Evolutionary conservation across 2,888 invertebrate species (phyloP).

Genomic region (Caenorhabditis becei): DNA sequence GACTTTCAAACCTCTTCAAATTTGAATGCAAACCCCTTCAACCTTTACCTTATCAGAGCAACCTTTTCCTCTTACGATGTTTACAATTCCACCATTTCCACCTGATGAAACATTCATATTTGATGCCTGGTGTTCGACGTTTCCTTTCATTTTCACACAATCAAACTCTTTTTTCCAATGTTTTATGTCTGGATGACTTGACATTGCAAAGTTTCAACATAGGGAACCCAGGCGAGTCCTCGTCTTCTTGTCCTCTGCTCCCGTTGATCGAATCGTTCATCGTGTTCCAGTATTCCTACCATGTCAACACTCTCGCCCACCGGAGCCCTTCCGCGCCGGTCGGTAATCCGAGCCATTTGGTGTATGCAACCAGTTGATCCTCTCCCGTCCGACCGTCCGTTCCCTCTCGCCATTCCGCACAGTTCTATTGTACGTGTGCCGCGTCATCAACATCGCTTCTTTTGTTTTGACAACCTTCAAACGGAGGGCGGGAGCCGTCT

Average conservation of each 20-base stretch:
- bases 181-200: too few species aligned
- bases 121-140: background rate
- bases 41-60: background rate
- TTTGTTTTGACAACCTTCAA: slow-evolving; percentile 49
- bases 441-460: slow-evolving; percentile 33
- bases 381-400: slow-evolving; percentile 8
- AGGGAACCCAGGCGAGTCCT: too few species aligned
- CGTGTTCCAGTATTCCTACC: background rate
- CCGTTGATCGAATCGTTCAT: background rate
- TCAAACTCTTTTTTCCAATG: background rate
- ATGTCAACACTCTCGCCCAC: slow-evolving; percentile 5
- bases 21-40: background rate
- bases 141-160: background rate
- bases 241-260: too few species aligned
- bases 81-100: too few species aligned
- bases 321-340: slow-evolving; percentile 31
- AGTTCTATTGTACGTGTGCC: slow-evolving; percentile 43
- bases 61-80: background rate
- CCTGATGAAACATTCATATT: background rate
- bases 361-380: slow-evolving; percentile 57
- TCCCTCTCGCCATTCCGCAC: slow-evolving; percentile 10
- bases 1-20: too few species aligned
- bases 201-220: too few species aligned
- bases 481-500: slow-evolving; percentile 1
- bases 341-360: slow-evolving; percentile 53